Evolutionary conservation across 2,113 vertebrate genomes (phyloP), one percentile per base, ranked within the genome.

Genomic region (Rattus rattus): DNA sequence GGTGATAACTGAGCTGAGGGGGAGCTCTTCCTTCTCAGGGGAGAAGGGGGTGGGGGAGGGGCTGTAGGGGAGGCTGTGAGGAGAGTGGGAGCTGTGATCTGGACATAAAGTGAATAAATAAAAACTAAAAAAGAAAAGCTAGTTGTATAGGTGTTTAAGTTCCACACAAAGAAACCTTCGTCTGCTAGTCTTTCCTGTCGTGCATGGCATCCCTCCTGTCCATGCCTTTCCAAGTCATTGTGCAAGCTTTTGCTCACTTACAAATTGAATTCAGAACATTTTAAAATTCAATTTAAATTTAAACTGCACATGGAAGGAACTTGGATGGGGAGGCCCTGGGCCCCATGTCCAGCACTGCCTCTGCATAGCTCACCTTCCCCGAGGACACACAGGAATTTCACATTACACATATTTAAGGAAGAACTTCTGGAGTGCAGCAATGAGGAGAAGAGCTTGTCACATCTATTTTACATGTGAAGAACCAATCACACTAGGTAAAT

Each of bases 101-200:
- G 67, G 5, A 69, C 67, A 69, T 69, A 69, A 69, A 33, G 12
- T 33, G 30, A 33, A 69, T 69, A 69, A 30, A 30, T 30, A 33
- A 69, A 33, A 69, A 33, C 20, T 22, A 69, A 30, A 30, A 30
- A 67, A 67, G 14, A 67, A 33, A 69, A 5, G 28, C 28, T 69
- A 33, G 33, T 69, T 2, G 4, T 69, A 14, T 93, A 63, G 73
- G 56, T 73, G 63, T 84, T 94, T 36, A 65, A 36, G 26, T 54
- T 95, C 22, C 61, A 89, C 54, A 89, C 81, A 56, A 69, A 92
- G 43, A 73, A 83, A 49, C 5, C 83, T 94, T 79, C 70, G 7
- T 81, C 92, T 95, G 69, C 33, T 86, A 91, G 52, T 5, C 22
- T 96, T 92, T 93, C 28, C 33, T 47, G 26, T 49, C 10, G 20